Percentiles rank a stretch among this genome's conserved stretches.
phyloP scores from a whole-genome alignment of 2,113 vertebrate genomes.

The Saccopteryx leptura region DNA sequence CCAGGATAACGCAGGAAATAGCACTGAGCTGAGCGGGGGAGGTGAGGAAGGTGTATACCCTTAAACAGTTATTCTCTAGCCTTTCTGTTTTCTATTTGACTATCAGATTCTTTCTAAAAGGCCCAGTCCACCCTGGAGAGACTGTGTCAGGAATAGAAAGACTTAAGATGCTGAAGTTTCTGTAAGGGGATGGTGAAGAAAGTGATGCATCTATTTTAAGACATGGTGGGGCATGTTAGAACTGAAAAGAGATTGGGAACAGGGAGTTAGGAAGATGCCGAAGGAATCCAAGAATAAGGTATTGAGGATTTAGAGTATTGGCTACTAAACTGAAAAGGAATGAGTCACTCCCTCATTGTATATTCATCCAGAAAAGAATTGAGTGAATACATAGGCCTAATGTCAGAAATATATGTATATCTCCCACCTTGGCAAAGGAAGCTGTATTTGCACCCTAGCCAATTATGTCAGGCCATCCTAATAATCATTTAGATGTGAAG shows the following conservation, averaged over 20 bases:
- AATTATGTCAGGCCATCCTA: background rate
- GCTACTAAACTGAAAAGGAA: background rate
- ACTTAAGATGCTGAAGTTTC: background rate
- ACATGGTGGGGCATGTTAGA: background rate
- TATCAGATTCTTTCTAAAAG: conserved; percentile 6
- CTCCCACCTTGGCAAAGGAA: background rate
- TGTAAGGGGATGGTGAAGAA: background rate
- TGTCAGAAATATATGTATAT: background rate
- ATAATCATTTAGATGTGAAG: background rate
- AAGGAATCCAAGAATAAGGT: background rate
- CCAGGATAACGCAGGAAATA: background rate
- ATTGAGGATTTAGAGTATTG: background rate
- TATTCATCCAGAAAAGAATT: background rate
- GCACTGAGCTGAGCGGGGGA: background rate
- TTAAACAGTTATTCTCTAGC: background rate
- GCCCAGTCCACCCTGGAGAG: background rate
- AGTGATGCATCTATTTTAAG: background rate
- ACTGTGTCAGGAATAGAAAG: background rate
- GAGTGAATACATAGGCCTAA: background rate
- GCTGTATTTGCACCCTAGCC: background rate
- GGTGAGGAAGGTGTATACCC: background rate
- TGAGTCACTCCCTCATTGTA: background rate
- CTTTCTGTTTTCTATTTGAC: conserved; percentile 14
- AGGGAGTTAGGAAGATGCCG: background rate
- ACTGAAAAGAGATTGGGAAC: background rate